Conservation (phyloP, 2,797 vertebrate species). For the Rhinoraja longicauda region DNA sequence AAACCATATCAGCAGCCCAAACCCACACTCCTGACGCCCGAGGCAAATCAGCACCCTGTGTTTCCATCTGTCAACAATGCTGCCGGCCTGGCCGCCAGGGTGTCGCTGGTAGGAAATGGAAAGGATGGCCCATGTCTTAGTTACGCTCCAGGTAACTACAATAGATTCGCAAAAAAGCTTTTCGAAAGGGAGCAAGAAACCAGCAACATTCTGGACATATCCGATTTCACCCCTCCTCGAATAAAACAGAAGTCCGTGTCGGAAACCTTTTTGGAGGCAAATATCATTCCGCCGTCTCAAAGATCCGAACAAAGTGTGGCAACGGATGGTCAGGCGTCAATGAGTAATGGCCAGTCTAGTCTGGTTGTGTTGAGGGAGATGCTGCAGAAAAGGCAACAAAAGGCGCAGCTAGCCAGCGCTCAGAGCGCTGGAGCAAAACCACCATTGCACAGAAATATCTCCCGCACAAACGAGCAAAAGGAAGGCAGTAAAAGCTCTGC, state of each 20-base stretch:
- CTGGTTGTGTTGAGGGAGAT: slow-evolving; percentile 86
- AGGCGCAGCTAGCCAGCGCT: slow-evolving; percentile 56
- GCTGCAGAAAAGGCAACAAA: slow-evolving; percentile 80
- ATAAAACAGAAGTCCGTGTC: slow-evolving; percentile 55
- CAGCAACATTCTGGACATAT: slow-evolving; percentile 59
- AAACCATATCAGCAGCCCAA: neutral
- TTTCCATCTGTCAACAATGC: neutral
- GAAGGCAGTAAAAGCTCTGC: neutral
- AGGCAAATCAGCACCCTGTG: neutral
- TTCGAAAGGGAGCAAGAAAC: slow-evolving; percentile 58
- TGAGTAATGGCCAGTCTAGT: slow-evolving; percentile 73
- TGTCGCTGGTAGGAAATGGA: neutral
- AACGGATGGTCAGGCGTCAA: slow-evolving; percentile 44
- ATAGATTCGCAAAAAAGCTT: neutral
- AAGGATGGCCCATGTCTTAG: slow-evolving; percentile 21
- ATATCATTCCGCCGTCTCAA: slow-evolving; percentile 54
- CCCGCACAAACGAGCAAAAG: slow-evolving; percentile 57
- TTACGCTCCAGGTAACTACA: neutral
- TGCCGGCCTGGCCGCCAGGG: neutral
- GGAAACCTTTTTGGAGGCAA: slow-evolving; percentile 56
- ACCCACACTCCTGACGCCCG: neutral
- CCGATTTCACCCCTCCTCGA: slow-evolving; percentile 58
- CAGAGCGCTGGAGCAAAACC: slow-evolving; percentile 52
- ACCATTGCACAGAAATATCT: slow-evolving; percentile 53
- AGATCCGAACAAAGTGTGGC: slow-evolving; percentile 51